Percentiles rank a stretch among this genome's conserved stretches.
Evolutionary conservation across 2,888 invertebrate species (phyloP).

Genomic region (Oscheius sp.): DNA sequence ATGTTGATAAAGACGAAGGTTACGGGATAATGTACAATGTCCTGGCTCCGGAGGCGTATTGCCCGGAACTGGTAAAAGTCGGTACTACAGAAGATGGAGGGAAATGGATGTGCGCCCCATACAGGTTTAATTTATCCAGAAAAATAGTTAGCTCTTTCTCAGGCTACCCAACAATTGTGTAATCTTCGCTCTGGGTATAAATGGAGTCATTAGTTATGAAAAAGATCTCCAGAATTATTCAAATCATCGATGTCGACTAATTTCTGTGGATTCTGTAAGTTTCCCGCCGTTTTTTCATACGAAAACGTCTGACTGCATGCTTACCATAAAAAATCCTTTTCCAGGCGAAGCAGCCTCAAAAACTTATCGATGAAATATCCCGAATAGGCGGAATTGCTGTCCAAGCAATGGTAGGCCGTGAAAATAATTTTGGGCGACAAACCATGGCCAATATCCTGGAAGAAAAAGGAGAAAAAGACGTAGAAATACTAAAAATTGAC

Average conservation of each 20-base stretch:
- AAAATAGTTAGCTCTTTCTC: neutral
- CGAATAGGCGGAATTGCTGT: neutral
- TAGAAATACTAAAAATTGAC: neutral
- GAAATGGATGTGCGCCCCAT: slow-evolving; percentile 45
- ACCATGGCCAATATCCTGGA: neutral
- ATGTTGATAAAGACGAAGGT: no score
- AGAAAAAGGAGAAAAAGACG: neutral
- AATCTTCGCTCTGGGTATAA: slow-evolving; percentile 21
- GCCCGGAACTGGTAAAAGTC: slow-evolving; percentile 36
- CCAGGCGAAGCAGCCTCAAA: neutral
- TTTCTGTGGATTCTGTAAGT: slow-evolving; percentile 11
- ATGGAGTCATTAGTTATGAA: neutral
- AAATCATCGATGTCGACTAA: slow-evolving; percentile 1
- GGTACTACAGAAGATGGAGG: slow-evolving; percentile 44
- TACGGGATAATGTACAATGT: slow-evolving; percentile 12
- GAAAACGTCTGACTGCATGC: no score
- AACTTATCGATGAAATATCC: neutral
- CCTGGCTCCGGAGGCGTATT: slow-evolving; percentile 34
- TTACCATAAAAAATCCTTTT: neutral
- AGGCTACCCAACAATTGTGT: slow-evolving; percentile 6
- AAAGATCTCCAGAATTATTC: neutral
- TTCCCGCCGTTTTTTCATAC: no score
- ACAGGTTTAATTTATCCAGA: neutral
- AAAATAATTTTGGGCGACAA: neutral
- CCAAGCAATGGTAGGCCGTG: neutral